Evolutionary conservation across 2,113 vertebrate species (phyloP), one percentile per base, ranked within the genome.

Genomic region (Onychostruthus taczanowskii): DNA sequence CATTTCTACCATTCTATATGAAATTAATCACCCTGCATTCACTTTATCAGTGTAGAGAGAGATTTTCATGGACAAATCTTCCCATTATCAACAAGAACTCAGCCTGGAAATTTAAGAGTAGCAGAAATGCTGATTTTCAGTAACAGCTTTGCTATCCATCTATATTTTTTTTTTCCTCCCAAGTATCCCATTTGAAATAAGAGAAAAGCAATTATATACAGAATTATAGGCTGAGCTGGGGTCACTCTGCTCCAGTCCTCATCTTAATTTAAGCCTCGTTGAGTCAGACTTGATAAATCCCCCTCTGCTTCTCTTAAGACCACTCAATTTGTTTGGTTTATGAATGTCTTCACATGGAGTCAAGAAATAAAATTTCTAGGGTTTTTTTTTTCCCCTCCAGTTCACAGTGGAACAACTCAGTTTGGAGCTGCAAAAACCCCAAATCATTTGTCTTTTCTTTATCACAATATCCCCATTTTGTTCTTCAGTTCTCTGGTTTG

Each of bases 271-370:
- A 73, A 91, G 9, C 78, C 70, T 85, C 0, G 0, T 50, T 76
- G 84, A 80, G 55, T 69, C 27, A 37, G 78, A 22, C 20, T 74
- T 93, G 84, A 73, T 73, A 77, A 95, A 95, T 66, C 49, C 66
- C 17, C 4, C 59, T 61, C 89, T 53, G 33, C 19, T 39, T 63
- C 84, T 87, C 84, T 43, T 7, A 47, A 79, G 55, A 46, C 67
- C 43, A 16, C 37, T 90, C 64, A 46, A 43, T 84, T 72, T 82
- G 14, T 47, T 87, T 62, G 3, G 31, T 74, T 87, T 89, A 49
- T 52, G 28, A 75, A 24, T 27, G 3, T 37, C 49, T 52, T 69
- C 52, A 43, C 39, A 1, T 9, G 10, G 10, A 84, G 69, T 27
- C 43, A 43, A 58, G 30, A 73, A 78, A 67, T 52, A 44, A 66